Conservation (phyloP, 2,113 vertebrate species). For the Trematocara unimaculatum region DNA sequence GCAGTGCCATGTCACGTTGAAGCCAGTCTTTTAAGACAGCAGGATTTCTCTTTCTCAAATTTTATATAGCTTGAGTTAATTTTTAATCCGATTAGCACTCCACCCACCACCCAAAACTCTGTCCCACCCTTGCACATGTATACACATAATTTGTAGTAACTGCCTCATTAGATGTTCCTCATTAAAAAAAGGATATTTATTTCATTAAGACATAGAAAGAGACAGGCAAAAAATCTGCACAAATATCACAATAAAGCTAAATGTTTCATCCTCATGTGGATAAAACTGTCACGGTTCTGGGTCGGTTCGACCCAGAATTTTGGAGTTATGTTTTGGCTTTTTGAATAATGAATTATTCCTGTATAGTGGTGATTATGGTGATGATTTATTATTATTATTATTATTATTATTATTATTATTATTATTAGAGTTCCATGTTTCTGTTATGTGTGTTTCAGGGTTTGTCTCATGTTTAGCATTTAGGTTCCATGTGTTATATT, state of each 20-base stretch:
- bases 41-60: background rate
- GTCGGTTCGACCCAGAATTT: no score
- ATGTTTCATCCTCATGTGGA: background rate
- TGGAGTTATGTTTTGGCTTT: no score
- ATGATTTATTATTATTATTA: no score
- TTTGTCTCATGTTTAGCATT: no score
- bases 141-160: background rate
- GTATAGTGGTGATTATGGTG: no score
- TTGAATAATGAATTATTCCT: no score
- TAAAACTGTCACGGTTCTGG: no score
- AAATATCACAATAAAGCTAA: background rate
- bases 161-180: background rate
- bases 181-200: background rate
- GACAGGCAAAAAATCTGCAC: background rate
- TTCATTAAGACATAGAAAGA: background rate
- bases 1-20: background rate
- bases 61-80: background rate
- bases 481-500: no score
- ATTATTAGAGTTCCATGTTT: no score
- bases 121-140: background rate
- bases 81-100: constrained; percentile 21
- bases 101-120: background rate
- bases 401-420: no score
- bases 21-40: background rate
- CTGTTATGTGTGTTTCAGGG: no score